Base-by-base conservation (phyloP, 2,888 invertebrate genomes). In the Drosophila fulvimacula region DNA sequence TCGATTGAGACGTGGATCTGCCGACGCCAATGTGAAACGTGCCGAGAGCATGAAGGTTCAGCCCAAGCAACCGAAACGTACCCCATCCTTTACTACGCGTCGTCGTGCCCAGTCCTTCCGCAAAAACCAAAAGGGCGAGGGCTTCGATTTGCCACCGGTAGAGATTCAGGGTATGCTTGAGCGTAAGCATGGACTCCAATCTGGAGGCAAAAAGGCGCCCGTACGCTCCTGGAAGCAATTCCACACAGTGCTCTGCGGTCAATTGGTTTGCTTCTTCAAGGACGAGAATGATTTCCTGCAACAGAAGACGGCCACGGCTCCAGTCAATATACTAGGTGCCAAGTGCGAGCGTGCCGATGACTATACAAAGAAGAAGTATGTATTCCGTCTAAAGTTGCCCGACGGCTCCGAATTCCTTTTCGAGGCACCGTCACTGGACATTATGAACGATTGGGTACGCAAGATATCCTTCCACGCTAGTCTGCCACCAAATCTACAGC, bases 231-330 rank as follows among this genome's bases (percentile, higher is more conserved):
- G 99, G 99, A 98, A 98, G 89, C 95, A 95, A 61, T 97, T 97
- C 93, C 97, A 98, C 93, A 96, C 98, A 0, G 99, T 99, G 61
- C 94, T 99, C 27, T 99, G 98, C 91, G 99, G 99, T 0, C 99
- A 99, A 92, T 93, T 99, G 83, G 93, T 99, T 58, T 99, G 98
- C 93, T 99, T 99, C 96, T 99, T 99, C 94, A 96, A 98, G 91
- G 98, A 98, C 91, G 96, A 97, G 90, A 95, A 96, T 81, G 98
- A 98, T 93, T 98, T 98, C 93, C 94, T 95, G 70, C 95, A 95
- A 78, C 96, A 97, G 87, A 96, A 97, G 93, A 98, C 98, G 0
- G 96, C 97, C 0, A 96, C 97, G 3, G 96, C 98, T 0, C 97
- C 97, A 0, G 95, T 98, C 30, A 96, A 95, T 77, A 95, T 96